Conservation (phyloP, 2,888 invertebrate species). For the Melolontha melolontha region DNA sequence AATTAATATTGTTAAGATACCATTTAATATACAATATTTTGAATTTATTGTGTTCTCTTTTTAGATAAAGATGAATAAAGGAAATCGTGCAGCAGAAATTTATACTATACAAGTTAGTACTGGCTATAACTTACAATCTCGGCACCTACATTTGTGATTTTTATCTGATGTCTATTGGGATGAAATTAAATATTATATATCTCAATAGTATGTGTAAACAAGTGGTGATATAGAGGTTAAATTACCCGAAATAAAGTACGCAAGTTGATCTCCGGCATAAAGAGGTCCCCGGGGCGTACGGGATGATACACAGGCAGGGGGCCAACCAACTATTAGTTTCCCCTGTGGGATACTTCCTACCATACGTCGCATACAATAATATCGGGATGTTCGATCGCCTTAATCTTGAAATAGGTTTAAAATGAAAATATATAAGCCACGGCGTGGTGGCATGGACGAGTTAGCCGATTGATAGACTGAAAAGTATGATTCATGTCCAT, state of each 20-base stretch:
- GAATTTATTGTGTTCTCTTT: no score
- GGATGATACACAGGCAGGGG: conserved; percentile 46
- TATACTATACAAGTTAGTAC: no score
- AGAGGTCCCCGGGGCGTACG: conserved; percentile 55
- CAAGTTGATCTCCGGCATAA: conserved; percentile 55
- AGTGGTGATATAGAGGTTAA: conserved; percentile 51
- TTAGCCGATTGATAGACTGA: conserved; percentile 26
- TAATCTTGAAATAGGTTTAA: conserved; percentile 43
- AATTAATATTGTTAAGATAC: no score
- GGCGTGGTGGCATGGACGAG: conserved; percentile 13
- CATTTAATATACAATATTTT: no score
- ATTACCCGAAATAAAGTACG: conserved; percentile 58
- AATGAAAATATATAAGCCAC: conserved; percentile 32
- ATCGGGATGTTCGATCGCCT: conserved; percentile 33
- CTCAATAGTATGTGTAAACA: conserved; percentile 48
- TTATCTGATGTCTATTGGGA: no score
- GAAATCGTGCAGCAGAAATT: no score
- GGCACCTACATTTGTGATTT: no score
- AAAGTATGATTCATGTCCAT: conserved; percentile 9
- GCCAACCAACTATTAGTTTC: conserved; percentile 54
- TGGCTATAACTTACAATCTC: no score
- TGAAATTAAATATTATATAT: no score
- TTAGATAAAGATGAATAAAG: no score
- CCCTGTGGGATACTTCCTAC: conserved; percentile 52
- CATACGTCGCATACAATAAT: conserved; percentile 40